Evolutionary conservation across 2,888 invertebrate species (phyloP).

Genomic region (Rotaria sp.): DNA sequence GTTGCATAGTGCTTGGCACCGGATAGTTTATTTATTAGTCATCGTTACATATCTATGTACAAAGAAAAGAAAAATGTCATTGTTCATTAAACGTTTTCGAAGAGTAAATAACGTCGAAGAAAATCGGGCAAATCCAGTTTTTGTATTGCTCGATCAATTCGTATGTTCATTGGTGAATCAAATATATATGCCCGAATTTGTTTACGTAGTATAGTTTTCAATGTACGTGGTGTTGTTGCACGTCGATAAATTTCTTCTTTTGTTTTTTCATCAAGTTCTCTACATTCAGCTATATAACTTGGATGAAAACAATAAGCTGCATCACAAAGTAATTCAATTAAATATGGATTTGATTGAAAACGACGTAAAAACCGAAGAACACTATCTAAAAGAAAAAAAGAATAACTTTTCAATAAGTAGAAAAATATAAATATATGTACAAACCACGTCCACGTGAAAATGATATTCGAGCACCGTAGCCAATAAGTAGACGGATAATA

Average conservation of each 20-base stretch:
- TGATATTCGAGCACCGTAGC: constrained; percentile 64
- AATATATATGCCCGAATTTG: not conserved
- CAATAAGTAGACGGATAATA: constrained; percentile 66
- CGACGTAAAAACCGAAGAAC: constrained; percentile 72
- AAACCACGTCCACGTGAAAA: constrained; percentile 59
- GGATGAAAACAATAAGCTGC: constrained; percentile 72
- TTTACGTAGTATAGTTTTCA: constrained; percentile 45
- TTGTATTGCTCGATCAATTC: not conserved
- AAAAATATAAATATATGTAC: constrained; percentile 40
- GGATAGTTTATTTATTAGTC: not conserved
- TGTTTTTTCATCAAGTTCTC: constrained; percentile 63
- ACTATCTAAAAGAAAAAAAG: constrained; percentile 55
- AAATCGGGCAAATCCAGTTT: not conserved
- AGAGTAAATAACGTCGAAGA: not conserved
- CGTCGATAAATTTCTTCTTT: constrained; percentile 63
- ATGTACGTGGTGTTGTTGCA: constrained; percentile 43
- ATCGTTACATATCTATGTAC: not conserved
- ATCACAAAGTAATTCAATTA: constrained; percentile 65
- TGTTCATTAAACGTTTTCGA: not conserved
- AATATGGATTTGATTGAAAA: constrained; percentile 58
- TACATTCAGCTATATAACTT: constrained; percentile 71
- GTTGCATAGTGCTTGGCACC: not conserved
- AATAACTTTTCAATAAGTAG: constrained; percentile 62
- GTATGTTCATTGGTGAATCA: not conserved
- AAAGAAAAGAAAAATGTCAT: not conserved